phyloP scores from a whole-genome alignment of 2,113 vertebrate species.

The Hippocampus zosterae region DNA sequence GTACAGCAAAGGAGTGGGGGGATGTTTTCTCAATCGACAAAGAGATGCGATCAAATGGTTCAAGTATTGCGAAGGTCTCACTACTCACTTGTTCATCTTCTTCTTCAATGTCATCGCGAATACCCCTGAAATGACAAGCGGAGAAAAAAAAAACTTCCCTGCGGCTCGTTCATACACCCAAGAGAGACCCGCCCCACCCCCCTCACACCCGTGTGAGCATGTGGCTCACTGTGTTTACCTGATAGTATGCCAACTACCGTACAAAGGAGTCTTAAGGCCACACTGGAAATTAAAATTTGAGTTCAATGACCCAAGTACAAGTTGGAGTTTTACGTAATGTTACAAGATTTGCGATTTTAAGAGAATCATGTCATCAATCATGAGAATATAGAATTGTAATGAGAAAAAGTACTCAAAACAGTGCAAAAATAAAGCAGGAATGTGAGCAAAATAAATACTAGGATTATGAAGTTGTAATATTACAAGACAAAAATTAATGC shows the following conservation, averaged over 20 bases:
- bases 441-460: too few species aligned
- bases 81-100: slow-evolving; percentile 99
- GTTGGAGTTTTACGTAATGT: too few species aligned
- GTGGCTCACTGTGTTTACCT: slow-evolving; percentile 31
- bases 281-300: not conserved
- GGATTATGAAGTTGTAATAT: too few species aligned
- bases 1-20: slow-evolving; percentile 6
- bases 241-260: not conserved
- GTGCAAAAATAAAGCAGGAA: too few species aligned
- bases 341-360: too few species aligned
- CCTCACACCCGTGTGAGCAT: slow-evolving; percentile 46
- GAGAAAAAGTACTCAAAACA: not conserved
- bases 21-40: slow-evolving; percentile 42
- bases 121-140: slow-evolving; percentile 99
- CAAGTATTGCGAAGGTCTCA: slow-evolving; percentile 85
- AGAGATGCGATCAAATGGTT: slow-evolving; percentile 68
- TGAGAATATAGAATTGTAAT: not conserved
- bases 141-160: slow-evolving; percentile 99
- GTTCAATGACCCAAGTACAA: not conserved
- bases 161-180: slow-evolving; percentile 95
- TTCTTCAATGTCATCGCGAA: slow-evolving; percentile 99
- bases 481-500: too few species aligned
- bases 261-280: slow-evolving; percentile 2
- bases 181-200: slow-evolving; percentile 66
- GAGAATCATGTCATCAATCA: not conserved